A percentile compares a stretch with the other conserved stretches of the same genome.
Conservation (phyloP, 2,888 invertebrate species). For the Amiota minor region DNA sequence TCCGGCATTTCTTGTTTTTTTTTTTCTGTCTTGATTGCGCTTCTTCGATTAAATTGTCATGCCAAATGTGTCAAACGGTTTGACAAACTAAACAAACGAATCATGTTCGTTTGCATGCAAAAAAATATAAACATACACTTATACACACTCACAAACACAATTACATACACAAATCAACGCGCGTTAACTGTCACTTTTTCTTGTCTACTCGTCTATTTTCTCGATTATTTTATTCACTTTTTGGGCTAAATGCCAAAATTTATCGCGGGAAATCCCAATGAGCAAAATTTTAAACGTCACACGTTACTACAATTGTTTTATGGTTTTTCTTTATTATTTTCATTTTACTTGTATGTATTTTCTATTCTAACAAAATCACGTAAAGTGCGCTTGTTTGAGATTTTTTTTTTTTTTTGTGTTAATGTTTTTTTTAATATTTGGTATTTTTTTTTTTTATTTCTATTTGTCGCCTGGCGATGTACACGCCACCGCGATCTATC, state of each 20-base stretch:
- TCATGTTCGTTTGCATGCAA: slow-evolving; percentile 4
- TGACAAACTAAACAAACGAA: not conserved
- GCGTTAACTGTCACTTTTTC: slow-evolving; percentile 30
- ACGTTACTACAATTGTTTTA: slow-evolving; percentile 32
- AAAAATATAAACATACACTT: slow-evolving; percentile 17
- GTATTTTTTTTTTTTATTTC: slow-evolving; percentile 48
- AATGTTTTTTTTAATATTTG: slow-evolving; percentile 14
- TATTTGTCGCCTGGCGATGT: slow-evolving; percentile 54
- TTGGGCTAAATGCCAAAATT: slow-evolving; percentile 61
- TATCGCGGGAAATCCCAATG: slow-evolving; percentile 71
- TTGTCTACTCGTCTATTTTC: slow-evolving; percentile 35
- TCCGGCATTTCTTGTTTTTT: slow-evolving; percentile 49
- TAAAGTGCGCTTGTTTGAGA: no score
- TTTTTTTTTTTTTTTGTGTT: no score
- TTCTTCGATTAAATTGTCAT: slow-evolving; percentile 23
- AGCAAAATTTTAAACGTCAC: slow-evolving; percentile 36
- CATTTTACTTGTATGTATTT: not conserved
- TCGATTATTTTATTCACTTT: slow-evolving; percentile 33
- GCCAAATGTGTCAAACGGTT: slow-evolving; percentile 20
- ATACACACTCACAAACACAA: slow-evolving; percentile 28
- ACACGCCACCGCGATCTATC: slow-evolving; percentile 68
- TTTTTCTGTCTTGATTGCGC: not conserved
- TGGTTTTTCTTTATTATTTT: slow-evolving; percentile 38
- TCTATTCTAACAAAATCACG: not conserved
- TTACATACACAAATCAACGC: slow-evolving; percentile 14